These are phyloP conservation scores for Butastur rufipennis DNA, from an alignment of 2,113 vertebrate genomes.

Conservation along the genomic window DNA sequence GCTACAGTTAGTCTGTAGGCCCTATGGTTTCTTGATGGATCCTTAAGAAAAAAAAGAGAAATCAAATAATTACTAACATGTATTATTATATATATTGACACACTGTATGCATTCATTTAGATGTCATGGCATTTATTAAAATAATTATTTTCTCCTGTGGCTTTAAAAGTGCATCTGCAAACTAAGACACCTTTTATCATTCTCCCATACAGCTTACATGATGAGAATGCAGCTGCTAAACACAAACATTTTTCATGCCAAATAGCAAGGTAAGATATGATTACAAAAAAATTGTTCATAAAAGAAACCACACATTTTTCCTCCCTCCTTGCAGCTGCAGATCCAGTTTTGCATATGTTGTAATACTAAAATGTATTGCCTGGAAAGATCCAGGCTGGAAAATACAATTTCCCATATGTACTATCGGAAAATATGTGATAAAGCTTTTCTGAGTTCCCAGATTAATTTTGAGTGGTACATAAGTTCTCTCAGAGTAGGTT, in stretches of 20 bases:
- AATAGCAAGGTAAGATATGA: background rate
- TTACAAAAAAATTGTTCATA: background rate
- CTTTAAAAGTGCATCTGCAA: background rate
- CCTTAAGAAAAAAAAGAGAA: conserved; percentile 74
- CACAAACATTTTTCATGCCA: background rate
- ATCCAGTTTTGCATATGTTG: background rate
- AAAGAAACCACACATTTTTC: background rate
- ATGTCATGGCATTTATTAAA: background rate
- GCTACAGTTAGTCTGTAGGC: conserved; percentile 91
- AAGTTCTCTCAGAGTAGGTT: conserved; percentile 72
- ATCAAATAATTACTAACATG: background rate
- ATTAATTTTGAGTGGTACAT: conserved; percentile 74
- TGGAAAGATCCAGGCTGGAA: conserved; percentile 58
- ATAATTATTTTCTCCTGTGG: background rate
- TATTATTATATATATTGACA: background rate
- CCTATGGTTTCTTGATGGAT: conserved; percentile 96
- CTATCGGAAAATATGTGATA: conserved; percentile 26
- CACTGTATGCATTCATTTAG: background rate
- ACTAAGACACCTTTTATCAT: background rate
- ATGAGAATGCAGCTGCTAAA: background rate
- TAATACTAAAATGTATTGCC: conserved; percentile 16
- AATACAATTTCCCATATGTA: conserved; percentile 29
- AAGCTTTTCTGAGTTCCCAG: conserved; percentile 75
- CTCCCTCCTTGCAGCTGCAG: background rate
- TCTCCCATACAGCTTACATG: background rate